These are phyloP conservation scores for Ichneumoninae sp. DNA, from an alignment of 2,888 invertebrate genomes.

Conservation along the genomic window DNA sequence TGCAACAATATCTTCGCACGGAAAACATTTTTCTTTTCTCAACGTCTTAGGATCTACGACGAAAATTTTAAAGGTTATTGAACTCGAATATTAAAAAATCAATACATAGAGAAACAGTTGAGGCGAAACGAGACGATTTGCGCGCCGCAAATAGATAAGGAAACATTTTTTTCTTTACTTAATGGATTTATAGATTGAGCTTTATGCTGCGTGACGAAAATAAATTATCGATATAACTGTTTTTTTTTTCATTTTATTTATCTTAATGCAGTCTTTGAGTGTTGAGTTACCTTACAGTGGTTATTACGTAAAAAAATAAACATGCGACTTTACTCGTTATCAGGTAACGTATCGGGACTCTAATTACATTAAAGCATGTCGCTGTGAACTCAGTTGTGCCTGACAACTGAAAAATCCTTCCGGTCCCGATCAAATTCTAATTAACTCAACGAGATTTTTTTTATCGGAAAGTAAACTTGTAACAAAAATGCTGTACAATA, in stretches of 20 bases:
- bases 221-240: not conserved
- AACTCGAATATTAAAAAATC: constrained; percentile 13
- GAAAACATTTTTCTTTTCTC: constrained; percentile 49
- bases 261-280: too few species aligned
- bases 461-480: not conserved
- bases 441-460: not conserved
- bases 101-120: constrained; percentile 24
- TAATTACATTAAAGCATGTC: not conserved
- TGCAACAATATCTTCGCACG: constrained; percentile 21
- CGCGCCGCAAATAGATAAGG: not conserved
- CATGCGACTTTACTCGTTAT: not conserved
- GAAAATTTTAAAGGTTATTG: constrained; percentile 46
- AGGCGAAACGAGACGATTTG: not conserved
- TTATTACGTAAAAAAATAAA: not conserved
- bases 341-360: not conserved
- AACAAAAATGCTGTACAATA: not conserved
- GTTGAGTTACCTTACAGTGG: too few species aligned
- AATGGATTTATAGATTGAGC: not conserved
- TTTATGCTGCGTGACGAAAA: not conserved
- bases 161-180: not conserved
- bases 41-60: not conserved
- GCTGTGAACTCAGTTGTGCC: not conserved
- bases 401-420: not conserved
- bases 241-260: too few species aligned
- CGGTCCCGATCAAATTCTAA: not conserved